These are phyloP conservation scores for Esox lucius DNA, from an alignment of 2,797 vertebrate genomes.

Conservation along the genomic window DNA sequence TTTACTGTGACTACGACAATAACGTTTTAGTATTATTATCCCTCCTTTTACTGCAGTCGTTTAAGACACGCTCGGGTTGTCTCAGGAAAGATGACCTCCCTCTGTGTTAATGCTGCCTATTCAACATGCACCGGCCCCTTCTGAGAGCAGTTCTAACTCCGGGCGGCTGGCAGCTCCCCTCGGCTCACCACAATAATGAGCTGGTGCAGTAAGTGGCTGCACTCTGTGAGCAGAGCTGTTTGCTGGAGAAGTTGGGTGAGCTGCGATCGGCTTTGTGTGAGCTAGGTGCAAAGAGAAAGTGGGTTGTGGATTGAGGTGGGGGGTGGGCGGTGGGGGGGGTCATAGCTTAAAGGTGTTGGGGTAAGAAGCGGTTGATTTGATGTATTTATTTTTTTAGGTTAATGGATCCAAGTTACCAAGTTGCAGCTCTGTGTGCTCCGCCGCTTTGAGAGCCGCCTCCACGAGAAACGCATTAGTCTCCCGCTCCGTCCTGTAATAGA, in stretches of 20 bases:
- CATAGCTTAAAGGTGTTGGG: slow-evolving; percentile 9
- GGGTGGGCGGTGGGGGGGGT: not conserved
- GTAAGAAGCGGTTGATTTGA: slow-evolving; percentile 47
- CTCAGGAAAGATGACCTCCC: slow-evolving; percentile 37
- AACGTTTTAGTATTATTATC: slow-evolving; percentile 36
- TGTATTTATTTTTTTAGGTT: slow-evolving; percentile 38
- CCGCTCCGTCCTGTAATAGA: slow-evolving; percentile 49
- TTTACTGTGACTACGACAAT: slow-evolving; percentile 35
- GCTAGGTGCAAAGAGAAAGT: not conserved
- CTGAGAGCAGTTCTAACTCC: slow-evolving; percentile 53
- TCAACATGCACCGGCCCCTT: slow-evolving; percentile 41
- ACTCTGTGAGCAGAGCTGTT: not conserved
- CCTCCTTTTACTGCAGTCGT: slow-evolving; percentile 27
- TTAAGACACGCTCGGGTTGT: slow-evolving; percentile 38
- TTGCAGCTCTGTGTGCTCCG: slow-evolving; percentile 29
- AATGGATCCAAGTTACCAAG: slow-evolving; percentile 34
- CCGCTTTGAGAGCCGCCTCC: slow-evolving; percentile 40
- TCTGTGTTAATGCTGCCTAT: slow-evolving; percentile 41
- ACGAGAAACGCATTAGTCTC: slow-evolving; percentile 44
- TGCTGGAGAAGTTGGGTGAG: not conserved
- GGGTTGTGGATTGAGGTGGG: slow-evolving; percentile 15
- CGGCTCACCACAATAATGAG: slow-evolving; percentile 41
- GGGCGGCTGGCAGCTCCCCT: slow-evolving; percentile 48
- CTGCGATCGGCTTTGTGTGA: not conserved
- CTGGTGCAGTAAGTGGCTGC: slow-evolving; percentile 34